These are phyloP conservation scores for Eurytemora carolleeae DNA, from an alignment of 1,140 invertebrate genomes.

Conservation along the genomic window DNA sequence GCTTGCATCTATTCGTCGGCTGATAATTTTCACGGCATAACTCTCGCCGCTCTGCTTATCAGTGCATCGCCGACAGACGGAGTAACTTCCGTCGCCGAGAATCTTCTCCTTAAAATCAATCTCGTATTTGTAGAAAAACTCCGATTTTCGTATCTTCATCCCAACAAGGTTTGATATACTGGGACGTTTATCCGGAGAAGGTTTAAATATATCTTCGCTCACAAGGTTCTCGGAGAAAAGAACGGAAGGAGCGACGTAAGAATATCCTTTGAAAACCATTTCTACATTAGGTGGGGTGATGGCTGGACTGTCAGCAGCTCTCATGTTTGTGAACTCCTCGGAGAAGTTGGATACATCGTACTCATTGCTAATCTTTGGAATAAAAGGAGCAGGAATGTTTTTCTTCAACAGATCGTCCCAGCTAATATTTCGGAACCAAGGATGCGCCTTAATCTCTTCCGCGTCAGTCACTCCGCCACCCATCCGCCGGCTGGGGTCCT, in stretches of 20 bases:
- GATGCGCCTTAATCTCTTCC: conserved; percentile 59
- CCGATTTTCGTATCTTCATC: conserved; percentile 42
- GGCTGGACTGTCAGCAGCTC: conserved; percentile 69
- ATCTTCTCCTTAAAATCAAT: conserved; percentile 42
- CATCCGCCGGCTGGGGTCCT: conserved; percentile 61
- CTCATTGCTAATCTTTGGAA: conserved; percentile 54
- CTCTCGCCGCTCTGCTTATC: conserved; percentile 44
- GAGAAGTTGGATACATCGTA: conserved; percentile 89
- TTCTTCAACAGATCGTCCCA: conserved; percentile 54
- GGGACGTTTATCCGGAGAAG: conserved; percentile 29
- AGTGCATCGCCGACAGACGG: conserved; percentile 63
- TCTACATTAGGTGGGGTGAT: conserved; percentile 57
- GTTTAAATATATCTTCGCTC: conserved; percentile 40
- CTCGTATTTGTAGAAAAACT: conserved; percentile 66
- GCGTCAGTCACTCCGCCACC: conserved; percentile 60
- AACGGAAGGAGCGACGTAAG: conserved; percentile 80
- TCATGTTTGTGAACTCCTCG: conserved; percentile 80
- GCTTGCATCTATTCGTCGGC: conserved; percentile 46
- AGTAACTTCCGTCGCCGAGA: conserved; percentile 71
- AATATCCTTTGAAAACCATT: conserved; percentile 81
- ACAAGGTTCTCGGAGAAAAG: conserved; percentile 65
- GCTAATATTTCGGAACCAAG: conserved; percentile 56
- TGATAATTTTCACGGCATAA: conserved; percentile 79
- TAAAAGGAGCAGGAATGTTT: conserved; percentile 53
- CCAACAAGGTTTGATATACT: conserved; percentile 27